Base-by-base conservation (phyloP, 2,113 vertebrate species). In the Psettodes erumei region DNA sequence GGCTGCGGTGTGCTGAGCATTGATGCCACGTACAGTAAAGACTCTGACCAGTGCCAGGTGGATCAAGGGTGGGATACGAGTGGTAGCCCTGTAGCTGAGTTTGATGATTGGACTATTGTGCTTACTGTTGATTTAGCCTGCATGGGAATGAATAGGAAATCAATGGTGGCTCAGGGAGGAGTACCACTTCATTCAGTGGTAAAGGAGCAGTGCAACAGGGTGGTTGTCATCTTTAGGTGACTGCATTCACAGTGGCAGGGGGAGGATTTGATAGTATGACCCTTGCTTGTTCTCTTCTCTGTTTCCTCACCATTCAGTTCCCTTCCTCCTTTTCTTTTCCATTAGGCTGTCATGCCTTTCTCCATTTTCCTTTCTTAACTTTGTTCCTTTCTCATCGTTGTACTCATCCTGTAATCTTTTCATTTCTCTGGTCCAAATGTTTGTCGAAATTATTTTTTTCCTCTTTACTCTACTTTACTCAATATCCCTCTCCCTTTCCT, bases 21-120 rank as follows among this genome's bases (percentile, higher is more conserved):
- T 13, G 81, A 87, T 75, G 86, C 82, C 77, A 28, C 60, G 60
- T 85, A 88, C 85, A 83, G 85, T 86, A 80, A 54, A 62, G 86
- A 79, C 79, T 62, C 68, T 65, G 81, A 67, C 88, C 83, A 80
- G 90, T 88, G 90, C 87, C 90, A 92, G 92, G 90, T 89, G 88
- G 86, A 79, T 58, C 12, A 67, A 86, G 84, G 81, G 84, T 56
- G 78, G 89, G 88, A 82, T 64, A 61, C 67, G 70, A 81, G 79
- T 81, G 86, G 59, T 69, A 64, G 69, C 50, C 48, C 83, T 74
- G 67, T 42, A 73, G 80, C 79, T 54, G 55, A 70, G 83, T 75
- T 84, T 87, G 88, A 91, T 94, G 93, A 93, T 94, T 94, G 91
- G 90, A 88, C 93, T 87, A 92, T 94, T 94, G 93, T 94, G 91